These are phyloP conservation scores for Albula glossodonta DNA, from an alignment of 2,113 vertebrate genomes.

Conservation along the genomic window DNA sequence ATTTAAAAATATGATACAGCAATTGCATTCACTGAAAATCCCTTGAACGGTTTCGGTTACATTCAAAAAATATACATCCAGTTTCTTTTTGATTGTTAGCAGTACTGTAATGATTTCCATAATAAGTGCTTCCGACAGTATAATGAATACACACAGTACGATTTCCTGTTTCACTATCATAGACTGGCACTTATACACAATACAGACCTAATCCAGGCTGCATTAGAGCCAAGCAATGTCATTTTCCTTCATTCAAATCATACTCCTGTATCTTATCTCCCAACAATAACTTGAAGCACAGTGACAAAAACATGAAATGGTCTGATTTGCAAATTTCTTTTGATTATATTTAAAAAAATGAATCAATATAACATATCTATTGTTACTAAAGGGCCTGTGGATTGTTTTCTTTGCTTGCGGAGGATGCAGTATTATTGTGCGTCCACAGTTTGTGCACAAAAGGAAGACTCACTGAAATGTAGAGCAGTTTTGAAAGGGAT, in stretches of 20 bases:
- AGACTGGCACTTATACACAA: background rate
- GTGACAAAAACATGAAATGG: background rate
- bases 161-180: background rate
- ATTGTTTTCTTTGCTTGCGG: background rate
- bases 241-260: too few species aligned
- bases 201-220: background rate
- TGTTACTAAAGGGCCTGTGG: background rate
- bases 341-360: background rate
- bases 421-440: background rate
- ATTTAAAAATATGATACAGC: background rate
- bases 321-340: background rate
- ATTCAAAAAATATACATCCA: background rate
- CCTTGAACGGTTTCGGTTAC: background rate
- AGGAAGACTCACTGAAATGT: background rate
- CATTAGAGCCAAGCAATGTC: background rate
- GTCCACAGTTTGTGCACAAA: background rate
- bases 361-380: background rate
- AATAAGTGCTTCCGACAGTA: background rate
- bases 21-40: background rate
- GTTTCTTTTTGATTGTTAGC: background rate
- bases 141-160: background rate
- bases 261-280: background rate
- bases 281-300: background rate
- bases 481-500: background rate
- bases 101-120: background rate